A percentile compares a stretch with the other conserved stretches of the same genome.
Evolutionary conservation across 2,888 invertebrate genomes (phyloP).

Genomic region (Hesperia comma): DNA sequence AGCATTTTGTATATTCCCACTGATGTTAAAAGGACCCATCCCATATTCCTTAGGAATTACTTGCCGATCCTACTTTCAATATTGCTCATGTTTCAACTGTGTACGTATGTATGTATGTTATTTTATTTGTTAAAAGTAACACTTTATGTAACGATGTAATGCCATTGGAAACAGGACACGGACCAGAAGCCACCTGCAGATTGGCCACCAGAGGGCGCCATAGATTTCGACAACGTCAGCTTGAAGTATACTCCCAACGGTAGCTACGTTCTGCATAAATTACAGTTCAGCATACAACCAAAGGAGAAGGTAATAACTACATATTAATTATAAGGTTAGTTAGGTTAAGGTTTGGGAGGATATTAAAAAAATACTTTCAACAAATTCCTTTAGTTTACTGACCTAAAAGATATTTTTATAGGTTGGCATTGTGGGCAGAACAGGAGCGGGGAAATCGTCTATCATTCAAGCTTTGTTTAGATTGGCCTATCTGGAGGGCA

Average conservation of each 20-base stretch:
- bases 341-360: too few species aligned
- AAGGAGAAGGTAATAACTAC: constrained; percentile 74
- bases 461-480: constrained; percentile 87
- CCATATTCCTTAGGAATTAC: too few species aligned
- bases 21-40: too few species aligned
- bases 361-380: too few species aligned
- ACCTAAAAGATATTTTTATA: constrained; percentile 40
- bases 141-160: background rate
- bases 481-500: constrained; percentile 86
- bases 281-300: constrained; percentile 74
- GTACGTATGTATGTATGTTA: too few species aligned
- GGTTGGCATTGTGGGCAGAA: constrained; percentile 87
- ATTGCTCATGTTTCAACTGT: too few species aligned
- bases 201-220: constrained; percentile 82
- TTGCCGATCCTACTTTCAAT: too few species aligned
- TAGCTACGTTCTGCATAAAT: constrained; percentile 79
- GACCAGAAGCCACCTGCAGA: constrained; percentile 61
- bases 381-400: too few species aligned
- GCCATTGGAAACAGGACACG: constrained; percentile 6
- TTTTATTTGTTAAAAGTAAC: too few species aligned
- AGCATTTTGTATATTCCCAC: too few species aligned
- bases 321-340: too few species aligned
- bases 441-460: constrained; percentile 88
- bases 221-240: constrained; percentile 78
- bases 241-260: constrained; percentile 80